These are phyloP conservation scores for Sarcophaga rosellei DNA, from an alignment of 2,888 invertebrate genomes.

Conservation along the genomic window DNA sequence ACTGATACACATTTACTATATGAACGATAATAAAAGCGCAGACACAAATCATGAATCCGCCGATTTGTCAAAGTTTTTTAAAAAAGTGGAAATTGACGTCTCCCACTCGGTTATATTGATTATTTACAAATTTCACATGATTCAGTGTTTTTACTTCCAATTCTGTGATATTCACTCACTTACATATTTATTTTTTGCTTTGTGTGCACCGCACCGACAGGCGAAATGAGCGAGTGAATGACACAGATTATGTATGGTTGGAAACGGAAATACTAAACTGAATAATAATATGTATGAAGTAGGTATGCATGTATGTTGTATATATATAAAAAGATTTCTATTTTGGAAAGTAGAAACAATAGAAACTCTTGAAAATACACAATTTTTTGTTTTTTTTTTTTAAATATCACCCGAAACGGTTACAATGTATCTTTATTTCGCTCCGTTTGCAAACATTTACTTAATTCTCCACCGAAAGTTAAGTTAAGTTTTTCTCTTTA, in stretches of 20 bases:
- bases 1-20: neutral
- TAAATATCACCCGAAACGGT: too few relatives aligned
- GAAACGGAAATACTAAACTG: neutral
- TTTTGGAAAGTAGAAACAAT: too few relatives aligned
- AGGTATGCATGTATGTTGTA: neutral
- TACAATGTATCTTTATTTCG: too few relatives aligned
- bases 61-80: slow-evolving; percentile 26
- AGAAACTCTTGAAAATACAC: too few relatives aligned
- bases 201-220: slow-evolving; percentile 24
- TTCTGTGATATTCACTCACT: slow-evolving; percentile 43
- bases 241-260: slow-evolving; percentile 15
- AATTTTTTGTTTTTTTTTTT: too few relatives aligned
- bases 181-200: slow-evolving; percentile 41
- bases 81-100: slow-evolving; percentile 43
- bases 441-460: too few relatives aligned
- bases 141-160: slow-evolving; percentile 40
- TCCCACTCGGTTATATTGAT: slow-evolving; percentile 62
- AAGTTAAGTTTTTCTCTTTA: neutral
- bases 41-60: slow-evolving; percentile 6
- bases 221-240: slow-evolving; percentile 29
- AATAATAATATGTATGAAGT: neutral
- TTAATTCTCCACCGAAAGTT: neutral
- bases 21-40: neutral
- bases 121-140: slow-evolving; percentile 64
- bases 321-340: too few relatives aligned